Evolutionary conservation across 2,113 vertebrate genomes (phyloP), one percentile per base, ranked within the genome.

Genomic region (Mus pahari): DNA sequence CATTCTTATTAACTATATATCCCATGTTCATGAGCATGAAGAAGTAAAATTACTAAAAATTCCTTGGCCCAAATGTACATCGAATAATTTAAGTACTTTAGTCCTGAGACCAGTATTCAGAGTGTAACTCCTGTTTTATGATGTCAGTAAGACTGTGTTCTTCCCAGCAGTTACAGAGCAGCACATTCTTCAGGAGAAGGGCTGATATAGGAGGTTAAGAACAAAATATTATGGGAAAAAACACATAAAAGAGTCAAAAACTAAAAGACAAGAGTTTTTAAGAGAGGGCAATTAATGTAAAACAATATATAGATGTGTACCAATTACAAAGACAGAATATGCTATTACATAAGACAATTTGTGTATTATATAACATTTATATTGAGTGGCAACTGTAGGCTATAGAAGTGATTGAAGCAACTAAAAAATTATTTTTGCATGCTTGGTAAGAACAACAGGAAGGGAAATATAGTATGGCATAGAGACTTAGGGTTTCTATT

Each of bases 311-410:
- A 82, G 86, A 48, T 53, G 75, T 0, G 48, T 7, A 10, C 4
- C 20, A 12, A 31, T 81, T 53, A 68, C 48, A 55, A 92, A 92
- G 19, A n/a, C 20, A 78, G 42, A 24, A 53, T 14, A 66, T 71
- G 48, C 20, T 84, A 19, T 93, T 60, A 75, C 60, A 62, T 4
- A 83, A 78, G 55, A 93, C 79, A 7, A 74, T 92, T 90, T 92
- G 62, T 73, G 20, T n/a, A 22, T 81, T 79, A 12, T 55, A 19
- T 9, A 22, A 53, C 9, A 22, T 79, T 53, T 79, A 6, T 20
- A 55, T 66, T 88, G 7, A 92, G n/a, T 74, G 14, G 83, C 70
- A 66, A 84, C 4, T 92, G 26, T 58, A 81, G 90, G 68, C 84
- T 70, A 92, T 19, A 79, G 77, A 79, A n/a, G 31, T 55, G 50